Percentiles rank a stretch among this genome's conserved stretches.
Conservation (phyloP, 1,140 invertebrate genomes). For the Drosophila novamexicana region DNA sequence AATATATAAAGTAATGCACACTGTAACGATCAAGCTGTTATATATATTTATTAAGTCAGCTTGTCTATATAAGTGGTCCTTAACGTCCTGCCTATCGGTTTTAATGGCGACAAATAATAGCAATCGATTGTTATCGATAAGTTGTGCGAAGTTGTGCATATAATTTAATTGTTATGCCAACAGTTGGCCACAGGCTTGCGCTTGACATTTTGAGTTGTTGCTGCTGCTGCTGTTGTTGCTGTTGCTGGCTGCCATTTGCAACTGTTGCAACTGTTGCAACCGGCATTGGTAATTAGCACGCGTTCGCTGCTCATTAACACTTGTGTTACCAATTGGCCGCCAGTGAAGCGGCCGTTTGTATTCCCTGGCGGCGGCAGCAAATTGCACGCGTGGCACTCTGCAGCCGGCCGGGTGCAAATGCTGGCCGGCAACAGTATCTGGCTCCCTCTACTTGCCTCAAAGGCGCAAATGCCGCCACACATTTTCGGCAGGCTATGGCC, state of each 20-base stretch:
- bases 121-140: not conserved
- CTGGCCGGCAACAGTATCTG: not conserved
- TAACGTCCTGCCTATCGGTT: not conserved
- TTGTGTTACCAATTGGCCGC: slow-evolving; percentile 9
- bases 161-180: slow-evolving; percentile 7
- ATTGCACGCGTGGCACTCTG: slow-evolving; percentile 67
- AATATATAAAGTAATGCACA: no score
- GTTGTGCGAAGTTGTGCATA: not conserved
- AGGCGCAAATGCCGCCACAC: slow-evolving; percentile 65
- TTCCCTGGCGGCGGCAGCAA: slow-evolving; percentile 50
- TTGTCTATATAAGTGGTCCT: no score
- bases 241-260: slow-evolving; percentile 18
- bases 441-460: slow-evolving; percentile 46
- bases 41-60: no score
- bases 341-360: slow-evolving; percentile 40
- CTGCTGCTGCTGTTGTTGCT: not conserved
- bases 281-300: slow-evolving; percentile 70
- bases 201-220: slow-evolving; percentile 14
- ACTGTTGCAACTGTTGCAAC: slow-evolving; percentile 14
- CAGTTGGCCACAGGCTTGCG: not conserved
- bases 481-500: slow-evolving; percentile 35
- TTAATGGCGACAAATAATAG: not conserved
- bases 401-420: no score
- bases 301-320: slow-evolving; percentile 35
- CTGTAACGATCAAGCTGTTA: no score